Evolutionary conservation across 2,113 vertebrate species (phyloP), one percentile per base, ranked within the genome.

Genomic region (Spilogale gracilis): DNA sequence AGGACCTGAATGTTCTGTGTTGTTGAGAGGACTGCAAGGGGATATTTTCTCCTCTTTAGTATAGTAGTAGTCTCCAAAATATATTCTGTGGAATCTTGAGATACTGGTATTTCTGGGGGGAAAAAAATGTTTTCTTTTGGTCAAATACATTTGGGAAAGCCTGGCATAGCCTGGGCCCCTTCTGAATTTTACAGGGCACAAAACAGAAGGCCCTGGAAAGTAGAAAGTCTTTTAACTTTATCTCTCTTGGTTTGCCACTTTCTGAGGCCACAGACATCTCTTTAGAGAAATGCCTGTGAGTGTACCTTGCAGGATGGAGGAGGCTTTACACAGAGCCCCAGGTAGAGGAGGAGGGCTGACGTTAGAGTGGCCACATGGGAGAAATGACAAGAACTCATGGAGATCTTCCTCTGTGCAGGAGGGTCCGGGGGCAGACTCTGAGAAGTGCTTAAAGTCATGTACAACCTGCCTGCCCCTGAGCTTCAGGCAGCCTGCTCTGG

Each of bases 51-150:
- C 2, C 38, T 10, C 56, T 91, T 71, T 50, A 23, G 9, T 16
- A 16, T 9, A 16, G 78, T 74, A 69, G 27, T 50, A 48, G 12
- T 63, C 38, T 80, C 74, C 25, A 91, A 65, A 96, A 81, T 79
- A 69, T 27, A 30, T 74, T 76, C 38, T 94, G 32, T 96, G 43
- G 18, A 54, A 71, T 89, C 21, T 73, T 94, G 18, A 82, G 67
- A 89, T 43, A 20, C 79, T 54, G 60, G 7, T 73, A n/a, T 94
- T 74, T 83, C 86, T 81, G 50, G 17, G 2, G 18, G 52, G 32
- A 65, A 56, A 78, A 85, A 92, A 58, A 16, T 63, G 58, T 54
- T 58, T 60, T 96, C 16, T 95, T 89, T 86, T 89, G 79, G n/a
- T 48, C 21, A 73, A 52, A 79, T 73, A 43, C 14, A 9, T 38